Base-by-base conservation (phyloP, 2,888 invertebrate species). In the Clusia tigrina region DNA sequence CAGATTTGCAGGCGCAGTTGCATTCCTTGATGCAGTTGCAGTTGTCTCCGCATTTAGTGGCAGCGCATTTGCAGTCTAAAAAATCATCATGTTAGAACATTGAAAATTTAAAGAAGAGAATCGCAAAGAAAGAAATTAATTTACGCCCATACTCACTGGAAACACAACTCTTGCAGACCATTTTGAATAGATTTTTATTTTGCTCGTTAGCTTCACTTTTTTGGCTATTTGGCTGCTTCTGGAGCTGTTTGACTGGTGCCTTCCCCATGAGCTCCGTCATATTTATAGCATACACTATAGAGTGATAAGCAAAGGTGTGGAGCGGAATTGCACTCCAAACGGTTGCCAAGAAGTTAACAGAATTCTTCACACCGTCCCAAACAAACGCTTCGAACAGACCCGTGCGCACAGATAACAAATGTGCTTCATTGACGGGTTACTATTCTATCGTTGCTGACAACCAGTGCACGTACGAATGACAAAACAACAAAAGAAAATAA, bases 71-170 rank as follows among this genome's bases (percentile, higher is more conserved):
- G 63, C 77, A 76, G 63, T 74, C 77, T 77, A 23, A 32, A 51
- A 64, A 48, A 22, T n/a, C n/a, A n/a, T n/a, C n/a, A n/a, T n/a
- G n/a, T n/a, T n/a, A n/a, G n/a, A n/a, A n/a, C n/a, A n/a, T n/a
- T n/a, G n/a, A n/a, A n/a, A n/a, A n/a, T n/a, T n/a, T n/a, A n/a
- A n/a, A n/a, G n/a, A n/a, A n/a, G n/a, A n/a, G n/a, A n/a, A n/a
- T n/a, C n/a, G n/a, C n/a, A n/a, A n/a, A n/a, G n/a, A n/a, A n/a
- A n/a, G n/a, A n/a, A n/a, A n/a, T n/a, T n/a, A n/a, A n/a, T n/a
- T n/a, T n/a, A n/a, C n/a, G n/a, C n/a, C n/a, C n/a, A n/a, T n/a
- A 74, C 77, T 74, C 59, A 77, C 78, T 76, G 23, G 61, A 71
- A 67, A 68, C 74, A 48, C 77, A 77, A 64, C 64, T 74, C 48